Percentiles rank a stretch among this genome's conserved stretches.
phyloP scores from a whole-genome alignment of 2,113 vertebrate genomes.

The Procavia capensis region DNA sequence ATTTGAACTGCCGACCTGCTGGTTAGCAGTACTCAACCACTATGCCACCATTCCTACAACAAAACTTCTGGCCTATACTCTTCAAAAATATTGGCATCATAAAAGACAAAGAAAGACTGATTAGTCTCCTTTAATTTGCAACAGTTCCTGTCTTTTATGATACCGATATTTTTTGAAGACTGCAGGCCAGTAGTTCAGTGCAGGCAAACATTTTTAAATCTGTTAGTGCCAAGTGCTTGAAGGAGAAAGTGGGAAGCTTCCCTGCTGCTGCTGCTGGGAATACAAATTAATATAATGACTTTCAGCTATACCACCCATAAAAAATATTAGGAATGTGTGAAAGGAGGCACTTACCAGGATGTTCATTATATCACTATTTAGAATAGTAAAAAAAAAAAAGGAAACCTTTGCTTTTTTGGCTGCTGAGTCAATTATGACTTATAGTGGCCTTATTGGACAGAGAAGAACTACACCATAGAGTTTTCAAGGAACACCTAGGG shows the following conservation, averaged over 20 bases:
- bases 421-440: too few species aligned
- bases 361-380: neutral
- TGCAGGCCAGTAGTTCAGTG: neutral
- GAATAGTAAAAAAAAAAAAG: neutral
- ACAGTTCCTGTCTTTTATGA: neutral
- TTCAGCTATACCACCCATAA: neutral
- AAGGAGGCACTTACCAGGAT: neutral
- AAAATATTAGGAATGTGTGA: neutral
- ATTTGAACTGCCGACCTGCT: too few species aligned
- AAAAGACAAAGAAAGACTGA: too few species aligned
- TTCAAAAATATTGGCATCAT: too few species aligned
- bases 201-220: neutral
- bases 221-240: neutral
- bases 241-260: neutral
- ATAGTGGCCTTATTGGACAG: too few species aligned
- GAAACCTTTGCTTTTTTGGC: too few species aligned
- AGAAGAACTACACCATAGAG: too few species aligned
- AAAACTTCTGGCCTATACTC: too few species aligned
- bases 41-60: too few species aligned
- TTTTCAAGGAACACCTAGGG: too few species aligned
- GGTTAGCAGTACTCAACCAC: too few species aligned
- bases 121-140: neutral
- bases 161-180: neutral
- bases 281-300: neutral
- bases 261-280: neutral